Evolutionary conservation across 2,113 vertebrate genomes (phyloP).

Genomic region (Bombycilla garrulus): DNA sequence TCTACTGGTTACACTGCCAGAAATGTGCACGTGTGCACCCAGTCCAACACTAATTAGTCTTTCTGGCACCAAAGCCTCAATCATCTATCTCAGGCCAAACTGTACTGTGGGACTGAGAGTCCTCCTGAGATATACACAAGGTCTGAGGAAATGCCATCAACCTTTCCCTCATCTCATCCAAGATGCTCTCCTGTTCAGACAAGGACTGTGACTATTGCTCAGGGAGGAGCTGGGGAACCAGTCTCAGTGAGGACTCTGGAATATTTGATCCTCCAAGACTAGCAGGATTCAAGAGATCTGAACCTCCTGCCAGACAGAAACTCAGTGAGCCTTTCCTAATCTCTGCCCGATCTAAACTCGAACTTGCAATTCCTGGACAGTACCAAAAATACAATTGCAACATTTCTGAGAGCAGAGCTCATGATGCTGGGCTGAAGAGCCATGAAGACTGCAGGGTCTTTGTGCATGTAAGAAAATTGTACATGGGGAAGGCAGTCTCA

Average conservation of each 20-base stretch:
- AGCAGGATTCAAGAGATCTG: not conserved
- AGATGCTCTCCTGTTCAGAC: not conserved
- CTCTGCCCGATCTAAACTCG: not conserved
- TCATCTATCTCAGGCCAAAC: not conserved
- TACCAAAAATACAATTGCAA: not conserved
- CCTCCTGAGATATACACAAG: not conserved
- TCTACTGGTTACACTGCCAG: not conserved
- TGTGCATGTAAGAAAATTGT: not conserved
- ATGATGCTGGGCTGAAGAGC: not conserved
- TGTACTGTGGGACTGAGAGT: rapidly evolving
- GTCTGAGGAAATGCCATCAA: not conserved
- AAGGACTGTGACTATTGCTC: not conserved
- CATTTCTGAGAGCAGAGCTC: not conserved
- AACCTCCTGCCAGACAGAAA: not conserved
- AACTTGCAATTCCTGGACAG: not conserved
- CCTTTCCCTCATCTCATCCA: not conserved
- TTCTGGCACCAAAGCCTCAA: not conserved
- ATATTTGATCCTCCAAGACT: not conserved
- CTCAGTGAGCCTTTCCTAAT: not conserved
- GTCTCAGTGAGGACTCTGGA: not conserved
- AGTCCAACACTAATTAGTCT: not conserved
- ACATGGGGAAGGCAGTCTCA: not conserved
- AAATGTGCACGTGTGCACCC: not conserved
- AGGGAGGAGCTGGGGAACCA: not conserved
- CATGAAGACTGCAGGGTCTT: not conserved